These are phyloP conservation scores for Drosophila azteca DNA, from an alignment of 1,140 invertebrate genomes.

Conservation along the genomic window DNA sequence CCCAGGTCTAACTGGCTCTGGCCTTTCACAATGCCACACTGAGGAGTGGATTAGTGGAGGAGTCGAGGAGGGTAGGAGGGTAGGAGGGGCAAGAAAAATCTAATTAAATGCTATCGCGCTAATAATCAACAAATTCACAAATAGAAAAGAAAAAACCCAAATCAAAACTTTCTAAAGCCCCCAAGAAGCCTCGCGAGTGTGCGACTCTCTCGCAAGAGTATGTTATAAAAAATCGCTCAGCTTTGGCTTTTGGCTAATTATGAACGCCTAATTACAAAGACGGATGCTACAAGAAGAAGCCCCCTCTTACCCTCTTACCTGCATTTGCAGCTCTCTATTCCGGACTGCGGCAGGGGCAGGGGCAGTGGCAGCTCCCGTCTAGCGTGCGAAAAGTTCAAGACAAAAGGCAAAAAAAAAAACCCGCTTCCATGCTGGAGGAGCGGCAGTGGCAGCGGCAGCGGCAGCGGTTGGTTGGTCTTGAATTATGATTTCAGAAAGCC, in stretches of 20 bases:
- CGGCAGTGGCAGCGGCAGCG: neutral
- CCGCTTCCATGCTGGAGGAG: constrained; percentile 27
- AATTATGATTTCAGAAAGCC: constrained; percentile 71
- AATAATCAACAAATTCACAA: constrained; percentile 55
- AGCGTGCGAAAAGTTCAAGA: constrained; percentile 61
- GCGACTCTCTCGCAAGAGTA: neutral
- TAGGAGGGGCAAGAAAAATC: constrained; percentile 46
- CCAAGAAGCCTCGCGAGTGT: constrained; percentile 19
- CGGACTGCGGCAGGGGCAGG: constrained; percentile 20
- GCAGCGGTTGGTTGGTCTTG: constrained; percentile 21
- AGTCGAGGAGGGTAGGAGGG: constrained; percentile 1
- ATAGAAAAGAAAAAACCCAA: neutral
- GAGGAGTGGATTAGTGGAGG: constrained; percentile 6
- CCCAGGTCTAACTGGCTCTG: constrained; percentile 13
- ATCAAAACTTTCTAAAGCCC: constrained; percentile 67
- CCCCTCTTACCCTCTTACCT: neutral
- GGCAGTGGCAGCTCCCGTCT: constrained; percentile 6
- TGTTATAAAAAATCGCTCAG: constrained; percentile 68
- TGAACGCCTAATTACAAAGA: constrained; percentile 63
- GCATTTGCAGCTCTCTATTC: neutral
- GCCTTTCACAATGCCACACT: constrained; percentile 61
- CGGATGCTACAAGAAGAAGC: constrained; percentile 54
- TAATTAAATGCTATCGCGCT: constrained; percentile 76
- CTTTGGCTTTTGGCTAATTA: constrained; percentile 56
- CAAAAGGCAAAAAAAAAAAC: constrained; percentile 35